Percentiles rank a stretch among this genome's conserved stretches.
Evolutionary conservation across 64 coral and sea anemone genomes (phyloP).

Genomic region (Orbicella faveolata): DNA sequence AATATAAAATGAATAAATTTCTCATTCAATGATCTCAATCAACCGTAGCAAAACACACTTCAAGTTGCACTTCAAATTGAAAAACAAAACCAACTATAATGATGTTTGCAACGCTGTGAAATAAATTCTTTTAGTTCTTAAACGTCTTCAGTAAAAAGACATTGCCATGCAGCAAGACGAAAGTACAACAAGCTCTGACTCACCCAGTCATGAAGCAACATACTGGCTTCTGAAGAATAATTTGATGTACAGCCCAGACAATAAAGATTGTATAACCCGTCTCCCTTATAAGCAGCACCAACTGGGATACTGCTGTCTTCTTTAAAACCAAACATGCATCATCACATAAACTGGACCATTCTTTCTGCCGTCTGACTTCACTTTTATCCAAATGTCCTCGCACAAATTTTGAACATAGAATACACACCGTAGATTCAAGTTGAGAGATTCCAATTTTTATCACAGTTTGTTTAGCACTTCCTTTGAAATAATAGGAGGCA

Average conservation of each 20-base stretch:
- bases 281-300: neutral
- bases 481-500: neutral
- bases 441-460: neutral
- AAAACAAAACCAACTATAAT: neutral
- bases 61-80: neutral
- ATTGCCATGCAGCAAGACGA: neutral
- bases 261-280: slow-evolving; percentile 11
- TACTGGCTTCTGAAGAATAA: slow-evolving; percentile 16
- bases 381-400: slow-evolving; percentile 21
- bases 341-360: neutral
- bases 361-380: neutral
- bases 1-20: neutral
- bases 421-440: neutral
- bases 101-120: neutral
- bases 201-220: slow-evolving; percentile 40
- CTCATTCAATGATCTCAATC: neutral
- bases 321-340: slow-evolving; percentile 27
- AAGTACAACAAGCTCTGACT: neutral
- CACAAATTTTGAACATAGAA: neutral
- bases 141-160: neutral
- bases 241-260: neutral
- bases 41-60: neutral
- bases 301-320: neutral
- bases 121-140: neutral
- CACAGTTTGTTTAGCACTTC: neutral